Conservation (phyloP, 2,888 invertebrate species). For the Sesamia inferens region DNA sequence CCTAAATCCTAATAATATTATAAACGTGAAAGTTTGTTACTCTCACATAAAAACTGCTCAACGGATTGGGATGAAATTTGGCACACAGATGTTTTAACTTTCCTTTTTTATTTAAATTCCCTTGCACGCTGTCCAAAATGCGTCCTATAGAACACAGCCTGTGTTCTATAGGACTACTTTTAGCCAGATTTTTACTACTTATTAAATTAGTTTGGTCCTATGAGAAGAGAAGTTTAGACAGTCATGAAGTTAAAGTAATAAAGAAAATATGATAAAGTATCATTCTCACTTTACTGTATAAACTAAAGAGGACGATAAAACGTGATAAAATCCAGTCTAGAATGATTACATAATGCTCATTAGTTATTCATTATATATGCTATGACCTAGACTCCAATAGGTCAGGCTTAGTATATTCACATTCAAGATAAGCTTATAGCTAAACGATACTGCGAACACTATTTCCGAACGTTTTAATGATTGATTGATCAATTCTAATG, state of each 20-base stretch:
- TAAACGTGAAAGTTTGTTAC: too few species aligned
- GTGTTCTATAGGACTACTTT: too few species aligned
- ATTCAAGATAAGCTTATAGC: constrained; percentile 6
- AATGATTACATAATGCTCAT: constrained; percentile 27
- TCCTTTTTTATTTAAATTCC: too few species aligned
- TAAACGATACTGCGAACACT: background rate
- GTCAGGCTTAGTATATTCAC: constrained; percentile 15
- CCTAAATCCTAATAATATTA: background rate
- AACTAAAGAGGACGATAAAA: background rate
- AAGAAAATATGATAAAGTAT: background rate
- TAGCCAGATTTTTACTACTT: too few species aligned
- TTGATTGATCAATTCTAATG: too few species aligned
- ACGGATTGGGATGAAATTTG: too few species aligned
- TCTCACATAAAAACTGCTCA: too few species aligned
- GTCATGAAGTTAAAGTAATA: background rate
- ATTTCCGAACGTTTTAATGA: background rate
- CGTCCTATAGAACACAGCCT: too few species aligned
- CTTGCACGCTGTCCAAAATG: too few species aligned
- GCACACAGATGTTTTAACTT: too few species aligned
- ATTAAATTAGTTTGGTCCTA: background rate
- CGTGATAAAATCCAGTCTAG: constrained; percentile 11
- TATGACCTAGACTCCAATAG: constrained; percentile 19
- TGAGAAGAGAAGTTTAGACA: too few species aligned
- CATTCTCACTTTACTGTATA: background rate
- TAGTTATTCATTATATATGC: constrained; percentile 15